These are phyloP conservation scores for Rotaria magnacalcarata DNA, from an alignment of 2,888 invertebrate genomes.

Conservation along the genomic window DNA sequence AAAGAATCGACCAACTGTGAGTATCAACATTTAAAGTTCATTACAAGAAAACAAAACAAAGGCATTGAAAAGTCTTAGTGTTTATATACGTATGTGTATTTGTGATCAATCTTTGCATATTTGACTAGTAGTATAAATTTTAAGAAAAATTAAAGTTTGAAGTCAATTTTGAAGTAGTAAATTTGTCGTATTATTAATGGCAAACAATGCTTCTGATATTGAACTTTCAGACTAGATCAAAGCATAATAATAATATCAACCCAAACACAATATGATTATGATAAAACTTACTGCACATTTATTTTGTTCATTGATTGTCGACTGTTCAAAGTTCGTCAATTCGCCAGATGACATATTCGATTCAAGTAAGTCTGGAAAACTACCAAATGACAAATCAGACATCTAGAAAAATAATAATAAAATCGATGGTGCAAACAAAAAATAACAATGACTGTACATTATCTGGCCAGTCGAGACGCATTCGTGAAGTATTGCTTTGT, in stretches of 20 bases:
- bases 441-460: neutral
- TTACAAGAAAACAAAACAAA: neutral
- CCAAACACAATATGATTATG: too few species aligned
- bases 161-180: conserved; percentile 9
- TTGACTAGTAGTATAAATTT: neutral
- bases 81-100: neutral
- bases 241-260: neutral
- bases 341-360: neutral
- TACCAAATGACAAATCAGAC: conserved; percentile 34
- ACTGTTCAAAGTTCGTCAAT: neutral
- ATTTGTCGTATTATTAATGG: conserved; percentile 34
- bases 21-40: conserved; percentile 19
- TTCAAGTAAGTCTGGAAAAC: conserved; percentile 8
- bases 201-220: neutral
- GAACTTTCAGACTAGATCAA: neutral
- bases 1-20: too few species aligned
- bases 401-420: neutral
- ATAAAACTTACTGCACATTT: neutral
- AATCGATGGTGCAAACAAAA: neutral
- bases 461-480: conserved; percentile 33
- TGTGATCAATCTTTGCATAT: neutral
- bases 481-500: conserved; percentile 26
- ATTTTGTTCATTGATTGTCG: conserved; percentile 1
- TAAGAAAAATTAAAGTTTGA: neutral
- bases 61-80: neutral